These are phyloP conservation scores for Odontomyia ornata DNA, from an alignment of 2,888 invertebrate genomes.

Conservation along the genomic window DNA sequence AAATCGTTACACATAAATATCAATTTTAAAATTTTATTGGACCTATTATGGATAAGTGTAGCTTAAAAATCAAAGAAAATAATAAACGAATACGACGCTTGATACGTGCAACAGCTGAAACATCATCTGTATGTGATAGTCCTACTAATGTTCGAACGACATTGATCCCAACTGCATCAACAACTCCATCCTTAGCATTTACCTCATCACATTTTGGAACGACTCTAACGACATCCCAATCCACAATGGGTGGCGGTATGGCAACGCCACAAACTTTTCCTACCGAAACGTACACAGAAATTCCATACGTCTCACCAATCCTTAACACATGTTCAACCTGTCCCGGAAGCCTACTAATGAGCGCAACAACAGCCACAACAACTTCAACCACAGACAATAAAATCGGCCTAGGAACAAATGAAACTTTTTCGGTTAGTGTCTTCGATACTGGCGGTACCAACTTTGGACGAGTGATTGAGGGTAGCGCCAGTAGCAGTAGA, in stretches of 20 bases:
- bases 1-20: neutral
- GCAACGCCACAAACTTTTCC: constrained; percentile 45
- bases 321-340: constrained; percentile 31
- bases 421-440: constrained; percentile 10
- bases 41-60: constrained; percentile 43
- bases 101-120: constrained; percentile 38
- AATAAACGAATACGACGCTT: constrained; percentile 33
- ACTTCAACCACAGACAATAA: constrained; percentile 5
- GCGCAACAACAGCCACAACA: constrained; percentile 8
- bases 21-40: neutral
- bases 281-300: constrained; percentile 13
- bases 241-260: constrained; percentile 38
- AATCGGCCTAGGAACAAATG: constrained; percentile 25
- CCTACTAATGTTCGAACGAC: constrained; percentile 16
- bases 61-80: constrained; percentile 39
- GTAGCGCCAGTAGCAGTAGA: constrained; percentile 32
- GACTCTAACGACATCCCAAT: neutral
- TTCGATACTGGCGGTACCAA: constrained; percentile 27
- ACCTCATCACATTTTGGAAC: neutral
- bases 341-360: constrained; percentile 2
- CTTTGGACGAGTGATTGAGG: neutral
- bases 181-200: neutral
- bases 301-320: constrained; percentile 33
- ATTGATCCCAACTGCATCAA: neutral
- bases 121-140: constrained; percentile 37